Evolutionary conservation across 2,797 vertebrate genomes (phyloP).

Genomic region (Mormyrops boulengeri): DNA sequence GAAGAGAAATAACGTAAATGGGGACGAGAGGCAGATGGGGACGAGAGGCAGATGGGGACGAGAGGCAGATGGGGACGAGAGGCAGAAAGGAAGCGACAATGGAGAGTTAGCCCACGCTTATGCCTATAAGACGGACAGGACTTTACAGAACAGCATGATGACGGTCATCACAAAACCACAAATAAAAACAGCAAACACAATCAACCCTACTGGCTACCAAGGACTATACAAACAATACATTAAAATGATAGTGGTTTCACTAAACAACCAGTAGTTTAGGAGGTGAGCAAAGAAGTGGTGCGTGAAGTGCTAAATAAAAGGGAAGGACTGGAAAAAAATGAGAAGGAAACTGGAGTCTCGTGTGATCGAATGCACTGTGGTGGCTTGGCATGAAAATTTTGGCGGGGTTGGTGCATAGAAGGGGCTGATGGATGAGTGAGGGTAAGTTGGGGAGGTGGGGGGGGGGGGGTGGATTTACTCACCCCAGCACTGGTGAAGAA

Average conservation of each 20-base stretch:
- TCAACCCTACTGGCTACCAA: neutral
- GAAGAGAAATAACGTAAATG: neutral
- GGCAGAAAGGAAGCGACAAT: neutral
- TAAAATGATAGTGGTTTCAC: neutral
- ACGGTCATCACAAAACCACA: neutral
- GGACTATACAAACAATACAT: neutral
- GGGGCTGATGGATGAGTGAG: conserved; percentile 29
- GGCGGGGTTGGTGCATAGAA: conserved; percentile 45
- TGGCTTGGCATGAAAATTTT: neutral
- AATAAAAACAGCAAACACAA: neutral
- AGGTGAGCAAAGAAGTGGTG: neutral
- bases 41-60: neutral
- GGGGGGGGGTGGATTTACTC: conserved; percentile 57
- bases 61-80: neutral
- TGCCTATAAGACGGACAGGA: neutral
- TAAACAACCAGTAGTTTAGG: neutral
- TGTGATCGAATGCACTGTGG: neutral
- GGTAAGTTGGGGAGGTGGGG: conserved; percentile 32
- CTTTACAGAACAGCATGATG: neutral
- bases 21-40: neutral
- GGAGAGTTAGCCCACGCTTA: neutral
- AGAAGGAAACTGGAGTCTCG: neutral
- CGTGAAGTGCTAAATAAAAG: neutral
- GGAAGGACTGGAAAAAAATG: neutral
- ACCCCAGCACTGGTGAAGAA: conserved; percentile 92